These are phyloP conservation scores for Sclerodermus sp. DNA, from an alignment of 2,888 invertebrate species.

Conservation along the genomic window DNA sequence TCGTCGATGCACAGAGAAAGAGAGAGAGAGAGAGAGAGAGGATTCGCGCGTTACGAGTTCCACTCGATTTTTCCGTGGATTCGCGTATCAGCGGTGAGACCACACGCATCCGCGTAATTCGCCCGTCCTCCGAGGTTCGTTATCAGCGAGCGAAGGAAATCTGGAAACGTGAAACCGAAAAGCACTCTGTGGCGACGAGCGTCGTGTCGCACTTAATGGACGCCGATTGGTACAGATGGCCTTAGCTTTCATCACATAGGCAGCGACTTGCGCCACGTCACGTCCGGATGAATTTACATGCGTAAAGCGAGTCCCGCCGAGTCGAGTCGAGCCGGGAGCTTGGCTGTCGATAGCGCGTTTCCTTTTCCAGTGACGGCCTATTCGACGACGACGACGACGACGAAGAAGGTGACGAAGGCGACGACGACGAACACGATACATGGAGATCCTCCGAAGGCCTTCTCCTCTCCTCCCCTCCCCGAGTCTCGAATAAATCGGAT, in stretches of 20 bases:
- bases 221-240: slow-evolving; percentile 51
- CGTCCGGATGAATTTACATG: slow-evolving; percentile 56
- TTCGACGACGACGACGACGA: neutral
- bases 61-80: too few species aligned
- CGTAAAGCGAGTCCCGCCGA: slow-evolving; percentile 38
- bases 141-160: slow-evolving; percentile 21
- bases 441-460: too few species aligned
- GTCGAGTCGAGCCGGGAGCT: slow-evolving; percentile 21
- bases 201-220: slow-evolving; percentile 41
- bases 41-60: too few species aligned
- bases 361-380: slow-evolving; percentile 23
- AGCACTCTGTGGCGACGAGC: slow-evolving; percentile 22
- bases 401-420: too few species aligned
- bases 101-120: slow-evolving; percentile 4
- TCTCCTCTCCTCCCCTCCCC: too few species aligned
- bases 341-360: slow-evolving; percentile 44
- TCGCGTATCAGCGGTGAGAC: too few species aligned
- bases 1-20: too few species aligned
- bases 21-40: too few species aligned
- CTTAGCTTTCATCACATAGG: slow-evolving; percentile 37
- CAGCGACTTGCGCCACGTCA: slow-evolving; percentile 45
- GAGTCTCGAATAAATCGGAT: too few species aligned
- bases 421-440: too few species aligned
- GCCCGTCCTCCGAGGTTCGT: slow-evolving; percentile 4
- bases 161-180: slow-evolving; percentile 36